These are phyloP conservation scores for Micrastur ruficollis DNA, from an alignment of 2,797 vertebrate species.

Conservation along the genomic window DNA sequence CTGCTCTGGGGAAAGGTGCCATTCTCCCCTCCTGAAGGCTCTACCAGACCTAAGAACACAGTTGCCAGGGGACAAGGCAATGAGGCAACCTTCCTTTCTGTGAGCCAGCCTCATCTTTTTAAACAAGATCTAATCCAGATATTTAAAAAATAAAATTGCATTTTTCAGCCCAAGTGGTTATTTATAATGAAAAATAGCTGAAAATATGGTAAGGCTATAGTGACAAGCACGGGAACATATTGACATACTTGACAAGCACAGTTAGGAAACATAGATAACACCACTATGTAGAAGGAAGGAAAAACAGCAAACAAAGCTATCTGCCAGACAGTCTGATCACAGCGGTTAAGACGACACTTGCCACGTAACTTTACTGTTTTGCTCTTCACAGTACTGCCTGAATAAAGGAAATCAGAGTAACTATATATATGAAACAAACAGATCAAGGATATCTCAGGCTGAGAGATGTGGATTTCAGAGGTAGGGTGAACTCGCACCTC, in stretches of 20 bases:
- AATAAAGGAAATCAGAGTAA: background rate
- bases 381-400: background rate
- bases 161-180: background rate
- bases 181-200: background rate
- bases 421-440: fast-evolving
- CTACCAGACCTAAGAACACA: background rate
- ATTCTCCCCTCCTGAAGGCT: background rate
- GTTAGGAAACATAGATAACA: background rate
- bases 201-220: background rate
- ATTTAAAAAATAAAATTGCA: background rate
- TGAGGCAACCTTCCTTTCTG: background rate
- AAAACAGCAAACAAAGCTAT: background rate
- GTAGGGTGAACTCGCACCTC: background rate
- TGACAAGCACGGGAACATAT: background rate
- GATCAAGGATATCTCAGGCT: background rate
- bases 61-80: background rate
- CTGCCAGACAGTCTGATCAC: background rate
- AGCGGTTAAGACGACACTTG: background rate
- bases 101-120: background rate
- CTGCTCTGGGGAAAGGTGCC: background rate
- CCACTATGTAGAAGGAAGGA: background rate
- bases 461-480: background rate
- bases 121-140: background rate
- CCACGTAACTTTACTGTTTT: background rate
- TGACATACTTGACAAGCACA: background rate